Conservation (phyloP, 2,113 vertebrate genomes). For the Cyphomyrus discorhynchus region DNA sequence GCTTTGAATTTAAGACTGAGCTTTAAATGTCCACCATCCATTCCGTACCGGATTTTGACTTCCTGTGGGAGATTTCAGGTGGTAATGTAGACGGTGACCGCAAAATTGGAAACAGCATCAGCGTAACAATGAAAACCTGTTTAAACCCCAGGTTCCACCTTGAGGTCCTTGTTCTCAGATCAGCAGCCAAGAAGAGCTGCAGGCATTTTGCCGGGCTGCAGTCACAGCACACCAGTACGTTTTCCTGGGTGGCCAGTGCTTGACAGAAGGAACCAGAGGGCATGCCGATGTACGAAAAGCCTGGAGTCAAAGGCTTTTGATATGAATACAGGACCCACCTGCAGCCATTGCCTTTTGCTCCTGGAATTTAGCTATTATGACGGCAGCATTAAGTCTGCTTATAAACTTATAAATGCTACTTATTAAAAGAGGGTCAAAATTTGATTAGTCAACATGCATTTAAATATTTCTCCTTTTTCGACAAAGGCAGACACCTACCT, state of each 20-base stretch:
- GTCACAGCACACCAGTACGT: not conserved
- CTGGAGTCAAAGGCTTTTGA: not conserved
- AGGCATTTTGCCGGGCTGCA: not conserved
- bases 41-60: not conserved
- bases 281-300: not conserved
- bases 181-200: not conserved
- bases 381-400: not conserved
- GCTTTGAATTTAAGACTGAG: not conserved
- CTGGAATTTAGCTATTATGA: not conserved
- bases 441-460: not conserved
- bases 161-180: not conserved
- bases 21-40: not conserved
- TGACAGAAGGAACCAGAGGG: not conserved
- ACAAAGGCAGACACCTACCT: not conserved
- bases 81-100: not conserved
- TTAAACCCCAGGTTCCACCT: not conserved
- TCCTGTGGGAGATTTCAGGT: not conserved
- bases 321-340: not conserved
- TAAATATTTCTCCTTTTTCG: not conserved
- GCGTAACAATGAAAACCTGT: not conserved
- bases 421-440: not conserved
- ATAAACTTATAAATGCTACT: not conserved
- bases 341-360: not conserved
- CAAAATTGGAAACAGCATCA: conserved; percentile 5
- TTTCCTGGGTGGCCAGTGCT: not conserved